These are phyloP conservation scores for Actinostola sp. DNA, from an alignment of 92 coral and sea anemone species.

Conservation along the genomic window DNA sequence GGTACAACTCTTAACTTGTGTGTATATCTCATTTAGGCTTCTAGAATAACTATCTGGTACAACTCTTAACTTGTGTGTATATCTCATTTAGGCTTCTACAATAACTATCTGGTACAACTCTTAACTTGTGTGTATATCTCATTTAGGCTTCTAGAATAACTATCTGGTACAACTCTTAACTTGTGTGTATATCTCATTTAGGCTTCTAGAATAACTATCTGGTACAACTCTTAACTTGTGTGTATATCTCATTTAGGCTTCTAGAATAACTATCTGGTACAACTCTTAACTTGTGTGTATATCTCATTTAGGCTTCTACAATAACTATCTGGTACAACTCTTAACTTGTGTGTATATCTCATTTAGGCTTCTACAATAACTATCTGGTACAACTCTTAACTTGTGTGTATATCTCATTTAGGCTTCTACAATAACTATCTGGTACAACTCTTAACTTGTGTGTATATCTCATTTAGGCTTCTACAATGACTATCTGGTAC, in stretches of 20 bases:
- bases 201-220: neutral
- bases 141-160: conserved; percentile 62
- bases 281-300: neutral
- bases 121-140: neutral
- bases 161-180: neutral
- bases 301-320: neutral
- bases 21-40: conserved; percentile 34
- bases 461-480: conserved; percentile 34
- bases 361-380: conserved; percentile 62
- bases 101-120: neutral
- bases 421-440: neutral
- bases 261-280: conserved; percentile 30
- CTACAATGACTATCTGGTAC: conserved; percentile 43
- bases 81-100: neutral
- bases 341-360: neutral
- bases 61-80: neutral
- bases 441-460: neutral
- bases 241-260: conserved; percentile 34
- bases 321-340: neutral
- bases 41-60: conserved; percentile 30
- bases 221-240: neutral
- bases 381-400: neutral
- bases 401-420: neutral
- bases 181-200: neutral
- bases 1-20: neutral